Conservation (phyloP, 2,113 vertebrate species). For the Anseranas semipalmata region DNA sequence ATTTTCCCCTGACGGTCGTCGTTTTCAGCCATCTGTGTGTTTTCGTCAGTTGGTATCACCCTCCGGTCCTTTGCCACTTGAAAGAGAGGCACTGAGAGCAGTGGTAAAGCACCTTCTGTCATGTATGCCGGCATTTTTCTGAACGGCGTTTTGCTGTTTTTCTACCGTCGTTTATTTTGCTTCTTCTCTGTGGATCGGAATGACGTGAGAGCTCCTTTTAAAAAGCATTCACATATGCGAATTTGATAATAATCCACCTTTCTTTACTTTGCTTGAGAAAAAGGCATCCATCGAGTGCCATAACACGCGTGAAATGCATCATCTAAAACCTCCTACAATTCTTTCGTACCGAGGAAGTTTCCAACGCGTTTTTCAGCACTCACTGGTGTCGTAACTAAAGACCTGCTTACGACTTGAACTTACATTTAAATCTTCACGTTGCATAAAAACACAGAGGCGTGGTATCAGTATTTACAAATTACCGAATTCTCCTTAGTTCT, state of each 20-base stretch:
- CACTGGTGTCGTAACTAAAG: background rate
- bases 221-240: background rate
- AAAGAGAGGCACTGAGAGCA: too few relatives aligned
- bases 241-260: background rate
- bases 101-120: rapidly evolving
- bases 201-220: background rate
- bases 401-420: background rate
- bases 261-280: background rate
- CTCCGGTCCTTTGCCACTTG: background rate
- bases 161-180: background rate
- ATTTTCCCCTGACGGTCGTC: too few relatives aligned
- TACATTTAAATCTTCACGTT: background rate
- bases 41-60: too few relatives aligned
- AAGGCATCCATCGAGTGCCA: background rate
- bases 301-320: background rate
- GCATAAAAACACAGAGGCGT: background rate
- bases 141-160: rapidly evolving
- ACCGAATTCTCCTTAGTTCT: background rate
- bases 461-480: background rate
- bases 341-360: background rate
- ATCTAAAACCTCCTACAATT: background rate
- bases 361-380: background rate
- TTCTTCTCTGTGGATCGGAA: rapidly evolving
- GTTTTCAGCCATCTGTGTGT: too few relatives aligned
- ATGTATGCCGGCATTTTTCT: rapidly evolving